Conservation (phyloP, 2,888 invertebrate species). For the Tipula helvola region DNA sequence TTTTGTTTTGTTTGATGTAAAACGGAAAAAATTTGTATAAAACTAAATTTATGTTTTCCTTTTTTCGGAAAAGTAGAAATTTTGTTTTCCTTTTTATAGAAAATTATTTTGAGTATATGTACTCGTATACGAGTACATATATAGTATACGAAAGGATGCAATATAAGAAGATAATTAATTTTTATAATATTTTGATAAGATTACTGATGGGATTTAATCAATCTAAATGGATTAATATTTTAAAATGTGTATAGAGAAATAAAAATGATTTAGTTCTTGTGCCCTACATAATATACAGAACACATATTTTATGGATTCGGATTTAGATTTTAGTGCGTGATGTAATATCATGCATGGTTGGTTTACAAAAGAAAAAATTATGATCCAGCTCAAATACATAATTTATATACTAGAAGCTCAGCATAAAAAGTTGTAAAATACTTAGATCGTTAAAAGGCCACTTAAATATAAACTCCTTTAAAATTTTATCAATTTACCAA, state of each 20-base stretch:
- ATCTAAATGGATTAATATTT: not conserved
- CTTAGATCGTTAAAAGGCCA: too few species aligned
- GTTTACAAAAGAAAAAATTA: not conserved
- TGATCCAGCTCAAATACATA: too few species aligned
- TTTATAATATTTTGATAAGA: not conserved
- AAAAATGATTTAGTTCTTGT: too few species aligned
- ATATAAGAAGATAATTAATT: not conserved
- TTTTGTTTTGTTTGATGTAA: not conserved
- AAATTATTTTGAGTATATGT: not conserved
- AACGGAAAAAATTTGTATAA: conserved; percentile 4
- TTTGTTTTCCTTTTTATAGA: not conserved
- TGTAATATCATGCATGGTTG: not conserved
- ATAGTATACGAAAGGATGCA: not conserved
- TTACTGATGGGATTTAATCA: not conserved
- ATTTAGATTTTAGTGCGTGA: not conserved
- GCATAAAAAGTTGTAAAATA: too few species aligned
- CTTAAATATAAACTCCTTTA: too few species aligned
- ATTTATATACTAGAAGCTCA: too few species aligned
- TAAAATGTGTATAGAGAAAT: not conserved
- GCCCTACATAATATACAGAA: too few species aligned
- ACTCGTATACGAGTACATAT: not conserved
- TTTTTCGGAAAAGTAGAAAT: not conserved
- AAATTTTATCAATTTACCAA: too few species aligned
- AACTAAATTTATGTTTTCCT: not conserved
- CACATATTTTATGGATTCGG: not conserved